These are phyloP conservation scores for Psilopsiagon aurifrons DNA, from an alignment of 2,113 vertebrate species.

Conservation along the genomic window DNA sequence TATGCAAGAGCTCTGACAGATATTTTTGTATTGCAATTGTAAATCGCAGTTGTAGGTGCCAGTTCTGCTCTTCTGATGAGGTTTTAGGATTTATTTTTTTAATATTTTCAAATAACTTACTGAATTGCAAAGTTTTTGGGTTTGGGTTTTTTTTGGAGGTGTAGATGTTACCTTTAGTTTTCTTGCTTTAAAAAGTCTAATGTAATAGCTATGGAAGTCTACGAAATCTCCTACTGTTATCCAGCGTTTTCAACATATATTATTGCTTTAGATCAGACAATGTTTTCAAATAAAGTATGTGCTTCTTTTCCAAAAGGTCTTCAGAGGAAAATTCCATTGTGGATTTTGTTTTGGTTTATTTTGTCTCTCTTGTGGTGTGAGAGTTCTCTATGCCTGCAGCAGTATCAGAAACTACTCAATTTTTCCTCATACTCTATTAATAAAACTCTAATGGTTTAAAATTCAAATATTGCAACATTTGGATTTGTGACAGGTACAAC, in stretches of 20 bases:
- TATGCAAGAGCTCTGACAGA: not conserved
- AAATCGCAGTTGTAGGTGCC: not conserved
- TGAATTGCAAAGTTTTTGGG: rapidly evolving
- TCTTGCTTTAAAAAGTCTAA: not conserved
- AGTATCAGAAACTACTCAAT: rapidly evolving
- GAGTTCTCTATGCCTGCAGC: not conserved
- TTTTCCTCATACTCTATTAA: not conserved
- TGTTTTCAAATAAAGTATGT: not conserved
- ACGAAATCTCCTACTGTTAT: not conserved
- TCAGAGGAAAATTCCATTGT: not conserved
- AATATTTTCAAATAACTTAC: not conserved
- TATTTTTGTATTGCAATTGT: not conserved
- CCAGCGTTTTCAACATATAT: not conserved
- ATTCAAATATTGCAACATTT: not conserved
- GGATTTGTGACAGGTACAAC: not conserved
- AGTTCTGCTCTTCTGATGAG: not conserved
- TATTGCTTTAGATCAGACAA: not conserved
- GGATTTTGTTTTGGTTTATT: not conserved
- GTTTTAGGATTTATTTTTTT: not conserved
- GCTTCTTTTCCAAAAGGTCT: not conserved
- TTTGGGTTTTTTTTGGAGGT: not conserved
- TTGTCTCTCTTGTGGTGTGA: not conserved
- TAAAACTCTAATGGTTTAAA: not conserved
- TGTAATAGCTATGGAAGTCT: not conserved
- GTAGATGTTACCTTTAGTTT: not conserved